phyloP scores from a whole-genome alignment of 2,113 vertebrate species.

The Anas platyrhynchos region DNA sequence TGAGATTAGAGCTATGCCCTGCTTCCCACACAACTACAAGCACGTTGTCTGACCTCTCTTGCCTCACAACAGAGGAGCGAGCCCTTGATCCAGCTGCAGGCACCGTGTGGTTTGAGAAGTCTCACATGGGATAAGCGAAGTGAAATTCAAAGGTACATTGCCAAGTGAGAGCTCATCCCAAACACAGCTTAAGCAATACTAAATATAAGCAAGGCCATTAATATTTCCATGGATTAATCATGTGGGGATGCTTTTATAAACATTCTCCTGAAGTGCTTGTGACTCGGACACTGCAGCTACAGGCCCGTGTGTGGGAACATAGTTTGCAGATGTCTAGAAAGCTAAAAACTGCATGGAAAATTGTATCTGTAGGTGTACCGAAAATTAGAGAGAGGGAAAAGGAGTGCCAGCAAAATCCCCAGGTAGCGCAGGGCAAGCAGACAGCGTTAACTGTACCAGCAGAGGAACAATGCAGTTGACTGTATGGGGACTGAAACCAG shows the following conservation, averaged over 20 bases:
- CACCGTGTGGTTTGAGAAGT: background rate
- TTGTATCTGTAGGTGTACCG: background rate
- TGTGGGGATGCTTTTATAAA: fast-evolving
- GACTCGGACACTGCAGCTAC: background rate
- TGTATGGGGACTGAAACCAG: background rate
- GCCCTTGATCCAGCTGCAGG: background rate
- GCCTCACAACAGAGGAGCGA: background rate
- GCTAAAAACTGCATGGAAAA: background rate
- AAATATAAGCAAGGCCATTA: background rate
- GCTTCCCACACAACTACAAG: background rate
- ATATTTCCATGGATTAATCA: background rate
- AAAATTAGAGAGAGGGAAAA: background rate
- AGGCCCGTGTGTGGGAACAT: background rate
- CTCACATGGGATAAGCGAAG: background rate
- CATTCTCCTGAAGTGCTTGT: background rate
- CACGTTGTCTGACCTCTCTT: background rate
- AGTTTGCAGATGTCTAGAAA: background rate
- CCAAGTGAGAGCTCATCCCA: background rate
- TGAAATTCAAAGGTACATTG: background rate
- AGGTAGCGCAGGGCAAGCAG: background rate
- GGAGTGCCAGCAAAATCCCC: background rate
- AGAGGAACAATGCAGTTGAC: background rate
- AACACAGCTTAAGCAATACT: background rate
- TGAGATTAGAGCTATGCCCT: background rate
- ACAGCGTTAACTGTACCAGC: background rate